Percentiles rank a stretch among this genome's conserved stretches.
phyloP scores from a whole-genome alignment of 2,888 invertebrate genomes.

The Volucella bombylans region DNA sequence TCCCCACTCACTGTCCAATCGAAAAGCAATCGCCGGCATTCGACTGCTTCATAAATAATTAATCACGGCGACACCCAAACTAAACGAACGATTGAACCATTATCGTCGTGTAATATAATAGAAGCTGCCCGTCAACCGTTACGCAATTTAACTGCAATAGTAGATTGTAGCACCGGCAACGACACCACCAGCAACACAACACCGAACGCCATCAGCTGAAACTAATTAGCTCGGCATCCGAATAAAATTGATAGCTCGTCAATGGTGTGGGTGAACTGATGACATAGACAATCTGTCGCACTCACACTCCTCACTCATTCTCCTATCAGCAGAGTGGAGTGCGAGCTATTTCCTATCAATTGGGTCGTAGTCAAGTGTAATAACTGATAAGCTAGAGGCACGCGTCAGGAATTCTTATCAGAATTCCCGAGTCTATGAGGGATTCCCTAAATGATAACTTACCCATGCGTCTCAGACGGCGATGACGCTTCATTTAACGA shows the following conservation, averaged over 20 bases:
- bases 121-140: conserved; percentile 34
- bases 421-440: conserved; percentile 9
- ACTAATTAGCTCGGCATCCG: conserved; percentile 42
- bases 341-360: conserved; percentile 50
- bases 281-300: conserved; percentile 26
- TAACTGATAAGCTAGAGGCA: conserved; percentile 49
- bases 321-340: conserved; percentile 14
- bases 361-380: conserved; percentile 35
- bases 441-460: conserved; percentile 54
- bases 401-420: conserved; percentile 54
- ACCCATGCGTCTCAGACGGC: conserved; percentile 50
- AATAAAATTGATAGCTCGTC: conserved; percentile 51
- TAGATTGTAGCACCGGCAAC: neutral
- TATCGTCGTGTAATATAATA: conserved; percentile 31
- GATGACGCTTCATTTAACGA: conserved; percentile 43
- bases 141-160: conserved; percentile 45
- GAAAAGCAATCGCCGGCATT: conserved; percentile 24
- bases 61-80: conserved; percentile 53
- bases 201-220: conserved; percentile 50
- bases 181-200: conserved; percentile 27
- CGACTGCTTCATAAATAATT: conserved; percentile 64
- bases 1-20: conserved; percentile 33
- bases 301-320: conserved; percentile 45
- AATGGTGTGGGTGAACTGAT: conserved; percentile 5
- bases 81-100: conserved; percentile 50